A percentile compares a stretch with the other conserved stretches of the same genome.
Conservation (phyloP, 37 sponge, comb jelly and placozoan species). For the Aphrocallistes beatrix region DNA sequence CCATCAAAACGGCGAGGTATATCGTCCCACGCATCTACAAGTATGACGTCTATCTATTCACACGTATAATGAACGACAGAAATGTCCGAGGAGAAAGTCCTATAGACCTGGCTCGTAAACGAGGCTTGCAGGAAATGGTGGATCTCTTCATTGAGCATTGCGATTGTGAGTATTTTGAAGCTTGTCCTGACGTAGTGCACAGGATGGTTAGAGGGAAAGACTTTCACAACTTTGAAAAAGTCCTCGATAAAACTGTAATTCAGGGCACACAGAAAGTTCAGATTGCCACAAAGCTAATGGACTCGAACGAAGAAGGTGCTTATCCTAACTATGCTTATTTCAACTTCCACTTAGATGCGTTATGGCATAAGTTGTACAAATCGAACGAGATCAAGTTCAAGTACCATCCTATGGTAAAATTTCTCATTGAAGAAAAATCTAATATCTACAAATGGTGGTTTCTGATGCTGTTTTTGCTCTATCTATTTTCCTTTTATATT, state of each 20-base stretch:
- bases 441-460: background rate
- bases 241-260: background rate
- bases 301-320: background rate
- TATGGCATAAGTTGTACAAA: background rate
- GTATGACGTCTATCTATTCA: background rate
- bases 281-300: background rate
- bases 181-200: background rate
- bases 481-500: background rate
- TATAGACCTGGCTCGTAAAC: background rate
- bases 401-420: background rate
- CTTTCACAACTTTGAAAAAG: background rate
- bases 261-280: background rate
- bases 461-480: background rate
- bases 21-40: background rate
- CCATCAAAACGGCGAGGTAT: background rate
- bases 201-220: background rate
- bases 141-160: background rate
- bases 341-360: background rate
- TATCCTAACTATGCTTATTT: background rate
- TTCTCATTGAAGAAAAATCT: background rate
- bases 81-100: background rate
- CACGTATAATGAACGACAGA: background rate
- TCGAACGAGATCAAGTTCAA: background rate
- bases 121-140: background rate
- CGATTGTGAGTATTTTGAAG: constrained; percentile 7